A percentile compares a stretch with the other conserved stretches of the same genome.
Conservation (phyloP, 1,140 invertebrate genomes). For the Danaus melanippus region DNA sequence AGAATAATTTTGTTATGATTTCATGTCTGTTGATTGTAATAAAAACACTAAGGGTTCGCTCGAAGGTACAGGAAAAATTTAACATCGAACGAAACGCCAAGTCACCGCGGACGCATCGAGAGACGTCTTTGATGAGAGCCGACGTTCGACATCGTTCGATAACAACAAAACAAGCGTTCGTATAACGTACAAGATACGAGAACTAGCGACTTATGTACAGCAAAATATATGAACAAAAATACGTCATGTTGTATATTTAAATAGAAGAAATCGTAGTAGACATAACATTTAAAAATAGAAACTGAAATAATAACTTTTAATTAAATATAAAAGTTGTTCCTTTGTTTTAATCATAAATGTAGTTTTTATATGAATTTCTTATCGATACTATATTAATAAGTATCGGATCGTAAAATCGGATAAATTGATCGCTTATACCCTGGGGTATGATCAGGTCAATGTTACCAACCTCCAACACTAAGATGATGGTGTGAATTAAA, state of each 20-base stretch:
- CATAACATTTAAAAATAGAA: too few species aligned
- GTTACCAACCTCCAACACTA: constrained; percentile 43
- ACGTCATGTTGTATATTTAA: too few species aligned
- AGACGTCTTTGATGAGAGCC: constrained; percentile 59
- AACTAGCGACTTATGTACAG: constrained; percentile 15
- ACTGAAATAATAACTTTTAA: too few species aligned
- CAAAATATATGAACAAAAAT: too few species aligned
- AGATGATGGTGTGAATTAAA: constrained; percentile 69
- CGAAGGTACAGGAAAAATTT: constrained; percentile 47
- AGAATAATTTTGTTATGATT: constrained; percentile 23
- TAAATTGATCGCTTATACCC: constrained; percentile 18
- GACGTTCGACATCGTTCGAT: constrained; percentile 63
- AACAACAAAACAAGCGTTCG: constrained; percentile 53
- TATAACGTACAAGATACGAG: constrained; percentile 23
- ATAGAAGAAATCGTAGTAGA: too few species aligned
- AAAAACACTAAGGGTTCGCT: constrained; percentile 20
- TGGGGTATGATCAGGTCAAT: constrained; percentile 32
- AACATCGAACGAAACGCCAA: constrained; percentile 48
- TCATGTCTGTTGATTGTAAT: constrained; percentile 19
- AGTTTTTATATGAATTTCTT: too few species aligned
- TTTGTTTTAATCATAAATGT: too few species aligned
- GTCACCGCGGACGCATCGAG: constrained; percentile 54
- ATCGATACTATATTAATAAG: too few species aligned
- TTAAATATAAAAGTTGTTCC: too few species aligned
- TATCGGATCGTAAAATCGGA: too few species aligned